Percentiles rank a stretch among this genome's conserved stretches.
These are phyloP conservation scores for Hemicordylus capensis DNA, from an alignment of 2,113 vertebrate species.

Conservation along the genomic window DNA sequence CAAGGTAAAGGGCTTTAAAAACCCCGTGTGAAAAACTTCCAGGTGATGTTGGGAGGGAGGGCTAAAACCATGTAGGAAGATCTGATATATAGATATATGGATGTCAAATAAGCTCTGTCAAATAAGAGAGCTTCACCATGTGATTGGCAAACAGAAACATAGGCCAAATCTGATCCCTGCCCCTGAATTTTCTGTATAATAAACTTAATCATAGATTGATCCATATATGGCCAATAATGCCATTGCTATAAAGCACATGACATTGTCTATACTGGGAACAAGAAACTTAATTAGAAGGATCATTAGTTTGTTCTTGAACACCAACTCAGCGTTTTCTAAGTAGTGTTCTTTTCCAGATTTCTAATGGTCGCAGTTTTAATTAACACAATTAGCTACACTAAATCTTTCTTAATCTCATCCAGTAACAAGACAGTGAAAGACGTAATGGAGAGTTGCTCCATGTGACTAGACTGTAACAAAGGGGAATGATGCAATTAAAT, in stretches of 20 bases:
- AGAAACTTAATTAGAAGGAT: not conserved
- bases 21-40: too few species aligned
- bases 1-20: too few species aligned
- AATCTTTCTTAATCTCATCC: conserved; percentile 7
- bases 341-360: not conserved
- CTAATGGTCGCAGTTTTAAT: conserved; percentile 1
- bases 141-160: not conserved
- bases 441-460: not conserved
- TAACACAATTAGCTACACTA: conserved; percentile 19
- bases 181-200: not conserved
- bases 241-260: not conserved
- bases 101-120: not conserved
- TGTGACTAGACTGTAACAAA: not conserved
- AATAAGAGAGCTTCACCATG: not conserved
- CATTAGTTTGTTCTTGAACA: not conserved
- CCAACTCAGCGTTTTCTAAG: not conserved
- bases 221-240: not conserved
- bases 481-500: conserved; percentile 16
- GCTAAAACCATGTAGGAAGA: not conserved
- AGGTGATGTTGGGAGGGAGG: not conserved
- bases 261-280: not conserved
- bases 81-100: not conserved
- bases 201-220: not conserved
- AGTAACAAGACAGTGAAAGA: conserved; percentile 17
- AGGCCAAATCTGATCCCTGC: not conserved